These are phyloP conservation scores for Vombatus ursinus DNA, from an alignment of 2,113 vertebrate species.

Conservation along the genomic window DNA sequence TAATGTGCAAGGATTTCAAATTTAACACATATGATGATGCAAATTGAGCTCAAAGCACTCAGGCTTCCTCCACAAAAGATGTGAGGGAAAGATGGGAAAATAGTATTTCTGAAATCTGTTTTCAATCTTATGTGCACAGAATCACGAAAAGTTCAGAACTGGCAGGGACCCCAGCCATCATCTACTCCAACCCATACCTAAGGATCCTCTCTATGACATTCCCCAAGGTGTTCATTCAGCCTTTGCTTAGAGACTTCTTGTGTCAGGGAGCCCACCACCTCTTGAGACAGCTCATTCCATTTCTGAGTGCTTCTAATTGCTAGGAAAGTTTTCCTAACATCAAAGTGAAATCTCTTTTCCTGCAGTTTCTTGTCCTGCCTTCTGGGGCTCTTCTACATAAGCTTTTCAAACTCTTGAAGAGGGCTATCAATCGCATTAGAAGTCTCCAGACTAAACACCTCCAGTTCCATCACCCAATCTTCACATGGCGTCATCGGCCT, in stretches of 20 bases:
- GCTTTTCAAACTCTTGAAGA: neutral
- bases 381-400: neutral
- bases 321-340: neutral
- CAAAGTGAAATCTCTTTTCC: neutral
- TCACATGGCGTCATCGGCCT: neutral
- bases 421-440: neutral
- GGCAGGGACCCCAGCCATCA: neutral
- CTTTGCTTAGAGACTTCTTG: neutral
- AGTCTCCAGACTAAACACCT: neutral
- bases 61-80: neutral
- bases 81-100: neutral
- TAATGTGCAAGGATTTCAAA: neutral
- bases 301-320: neutral
- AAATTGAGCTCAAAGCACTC: neutral
- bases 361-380: neutral
- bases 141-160: neutral
- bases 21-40: neutral
- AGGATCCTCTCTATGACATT: neutral
- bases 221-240: neutral
- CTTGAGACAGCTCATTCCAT: neutral
- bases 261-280: neutral
- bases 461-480: neutral
- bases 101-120: neutral
- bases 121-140: neutral
- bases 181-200: neutral